Evolutionary conservation across 2,797 vertebrate genomes (phyloP), one percentile per base, ranked within the genome.

Genomic region (Lates japonicus): DNA sequence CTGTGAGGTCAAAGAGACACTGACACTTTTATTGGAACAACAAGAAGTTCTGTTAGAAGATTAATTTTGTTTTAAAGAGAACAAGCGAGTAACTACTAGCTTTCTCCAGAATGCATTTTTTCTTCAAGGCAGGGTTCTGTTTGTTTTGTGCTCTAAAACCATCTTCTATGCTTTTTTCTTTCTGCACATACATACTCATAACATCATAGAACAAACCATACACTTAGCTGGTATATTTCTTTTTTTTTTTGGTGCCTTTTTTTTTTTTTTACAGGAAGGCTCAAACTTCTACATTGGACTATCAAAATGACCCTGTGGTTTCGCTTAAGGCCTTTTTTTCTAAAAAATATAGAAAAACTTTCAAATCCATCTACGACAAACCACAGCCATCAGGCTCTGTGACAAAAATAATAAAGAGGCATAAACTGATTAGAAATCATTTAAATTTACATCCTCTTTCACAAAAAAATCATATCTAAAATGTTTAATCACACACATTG

Each of bases 341-440:
- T 71, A 88, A 25, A 90, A 91, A 90, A 92, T 71, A 54, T 68
- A 67, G 37, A 90, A 90, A 86, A 87, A 77, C 41, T 6, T 52
- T 61, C 33, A 78, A 78, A 78, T 57, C 69, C 62, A 60, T 73
- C 57, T 46, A 10, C 2, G 7, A 63, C 63, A 79, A 86, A 63
- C 74, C 54, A 73, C 25, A 76, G 57, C 70, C 37, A 54, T 3
- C 35, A 70, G 33, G 57, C 73, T 74, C 60, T 39, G 41, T 72
- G 62, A 51, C 66, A n/a, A 31, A 33, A 35, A 65, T 46, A 62
- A 73, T 3, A 83, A 83, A 57, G 75, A 61, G 8, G 37, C 10
- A 72, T 14, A 37, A 70, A 78, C 54, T 31, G 55, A 60, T 61
- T 77, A 87, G 10, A 88, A 90, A 84, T 64, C 19, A 84, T 79